phyloP scores from a whole-genome alignment of 35 echinoderm and acorn worm genomes.

The Antedon bifida region DNA sequence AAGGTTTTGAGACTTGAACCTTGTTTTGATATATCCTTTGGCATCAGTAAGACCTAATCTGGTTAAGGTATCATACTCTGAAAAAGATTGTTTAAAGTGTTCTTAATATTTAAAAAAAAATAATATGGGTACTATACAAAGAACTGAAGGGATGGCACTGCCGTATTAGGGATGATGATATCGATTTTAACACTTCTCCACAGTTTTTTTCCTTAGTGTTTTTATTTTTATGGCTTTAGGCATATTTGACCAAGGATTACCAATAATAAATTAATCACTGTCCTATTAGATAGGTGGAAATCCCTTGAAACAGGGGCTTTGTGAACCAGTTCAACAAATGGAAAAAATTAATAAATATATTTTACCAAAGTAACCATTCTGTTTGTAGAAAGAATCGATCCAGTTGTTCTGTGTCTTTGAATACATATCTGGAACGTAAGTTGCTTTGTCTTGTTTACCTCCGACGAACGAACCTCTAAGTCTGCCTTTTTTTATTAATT shows the following conservation, averaged over 20 bases:
- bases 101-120: neutral
- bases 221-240: too few species aligned
- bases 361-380: slow-evolving; percentile 95
- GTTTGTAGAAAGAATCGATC: slow-evolving; percentile 74
- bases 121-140: too few species aligned
- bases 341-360: too few species aligned
- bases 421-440: slow-evolving; percentile 86
- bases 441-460: slow-evolving; percentile 72
- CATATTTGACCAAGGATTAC: too few species aligned
- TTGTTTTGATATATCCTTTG: slow-evolving; percentile 62
- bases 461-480: slow-evolving; percentile 63
- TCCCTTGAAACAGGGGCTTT: too few species aligned
- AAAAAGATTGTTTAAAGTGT: neutral
- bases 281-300: too few species aligned
- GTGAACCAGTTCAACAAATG: too few species aligned
- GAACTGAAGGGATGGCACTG: too few species aligned
- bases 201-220: too few species aligned
- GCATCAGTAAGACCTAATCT: slow-evolving; percentile 67
- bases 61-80: slow-evolving; percentile 77
- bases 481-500: slow-evolving; percentile 41
- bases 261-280: too few species aligned
- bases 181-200: too few species aligned
- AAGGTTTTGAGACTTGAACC: slow-evolving; percentile 69
- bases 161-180: too few species aligned
- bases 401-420: slow-evolving; percentile 88